Percentiles rank a stretch among this genome's conserved stretches.
Conservation (phyloP, 1,140 invertebrate genomes). For the Penaeus japonicus region DNA sequence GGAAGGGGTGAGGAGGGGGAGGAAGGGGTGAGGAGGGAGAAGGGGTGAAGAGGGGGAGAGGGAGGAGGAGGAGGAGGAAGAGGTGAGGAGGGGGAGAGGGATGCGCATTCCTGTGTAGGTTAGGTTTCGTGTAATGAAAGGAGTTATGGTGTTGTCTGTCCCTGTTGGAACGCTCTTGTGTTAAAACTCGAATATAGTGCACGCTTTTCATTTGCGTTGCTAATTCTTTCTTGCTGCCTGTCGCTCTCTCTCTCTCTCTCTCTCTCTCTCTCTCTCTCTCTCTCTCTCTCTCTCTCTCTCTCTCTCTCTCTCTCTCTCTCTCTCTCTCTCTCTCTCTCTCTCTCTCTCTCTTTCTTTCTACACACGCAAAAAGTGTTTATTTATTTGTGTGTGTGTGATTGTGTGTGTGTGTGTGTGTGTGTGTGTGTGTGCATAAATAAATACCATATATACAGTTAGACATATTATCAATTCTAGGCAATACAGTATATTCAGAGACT, state of each 20-base stretch:
- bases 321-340: conserved; percentile 10
- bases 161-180: not conserved
- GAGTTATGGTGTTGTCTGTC: not conserved
- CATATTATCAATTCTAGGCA: no score
- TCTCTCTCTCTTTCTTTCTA: not conserved
- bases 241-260: not conserved
- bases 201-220: not conserved
- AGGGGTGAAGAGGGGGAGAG: not conserved
- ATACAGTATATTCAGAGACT: no score
- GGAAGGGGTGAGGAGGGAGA: no score
- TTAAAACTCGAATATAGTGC: no score
- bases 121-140: not conserved
- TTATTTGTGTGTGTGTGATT: no score
- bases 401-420: no score
- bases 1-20: not conserved
- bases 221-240: not conserved
- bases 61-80: not conserved
- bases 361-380: not conserved
- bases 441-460: no score
- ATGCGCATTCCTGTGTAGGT: not conserved
- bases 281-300: not conserved
- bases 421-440: no score
- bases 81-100: not conserved
- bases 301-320: not conserved
- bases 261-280: not conserved